A percentile compares a stretch with the other conserved stretches of the same genome.
These are phyloP conservation scores for Tachystola acroxantha DNA, from an alignment of 2,888 invertebrate genomes.

Conservation along the genomic window DNA sequence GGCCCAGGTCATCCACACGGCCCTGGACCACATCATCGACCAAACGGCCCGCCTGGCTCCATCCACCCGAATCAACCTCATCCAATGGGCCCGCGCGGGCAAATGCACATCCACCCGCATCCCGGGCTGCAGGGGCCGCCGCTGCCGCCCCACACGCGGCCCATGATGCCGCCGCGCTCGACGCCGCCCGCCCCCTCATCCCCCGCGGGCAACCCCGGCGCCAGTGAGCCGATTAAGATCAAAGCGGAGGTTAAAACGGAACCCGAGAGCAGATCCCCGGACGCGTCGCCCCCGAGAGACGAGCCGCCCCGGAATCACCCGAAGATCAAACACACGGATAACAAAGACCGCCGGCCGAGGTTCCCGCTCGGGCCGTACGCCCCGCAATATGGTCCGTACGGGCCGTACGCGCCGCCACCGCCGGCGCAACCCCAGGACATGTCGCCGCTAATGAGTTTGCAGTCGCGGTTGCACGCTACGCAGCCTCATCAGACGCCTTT, in stretches of 20 bases:
- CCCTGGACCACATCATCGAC: conserved; percentile 11
- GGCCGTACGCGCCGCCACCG: conserved; percentile 56
- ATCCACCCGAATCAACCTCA: neutral
- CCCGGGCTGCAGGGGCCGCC: conserved; percentile 8
- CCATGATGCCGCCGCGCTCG: conserved; percentile 5
- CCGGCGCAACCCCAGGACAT: conserved; percentile 8
- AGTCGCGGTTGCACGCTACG: conserved; percentile 8
- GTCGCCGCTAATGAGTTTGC: conserved; percentile 15
- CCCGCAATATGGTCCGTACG: conserved; percentile 65
- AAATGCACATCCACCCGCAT: conserved; percentile 12
- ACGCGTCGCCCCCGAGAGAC: conserved; percentile 35
- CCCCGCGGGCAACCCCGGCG: conserved; percentile 8
- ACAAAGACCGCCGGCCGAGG: conserved; percentile 58
- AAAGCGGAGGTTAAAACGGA: conserved; percentile 71
- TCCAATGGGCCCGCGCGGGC: conserved; percentile 11
- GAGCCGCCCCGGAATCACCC: conserved; percentile 53
- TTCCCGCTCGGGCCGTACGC: conserved; percentile 71
- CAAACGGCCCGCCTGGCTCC: conserved; percentile 13
- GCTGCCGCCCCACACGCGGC: conserved; percentile 4
- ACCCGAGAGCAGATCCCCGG: conserved; percentile 61
- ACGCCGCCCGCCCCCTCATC: conserved; percentile 9
- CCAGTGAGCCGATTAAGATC: conserved; percentile 41
- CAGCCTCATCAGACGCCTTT: conserved; percentile 15
- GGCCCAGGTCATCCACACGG: conserved; percentile 28
- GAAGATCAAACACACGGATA: conserved; percentile 68